Conservation (phyloP, 2,888 invertebrate species). For the Eutolmus rufibarbis region DNA sequence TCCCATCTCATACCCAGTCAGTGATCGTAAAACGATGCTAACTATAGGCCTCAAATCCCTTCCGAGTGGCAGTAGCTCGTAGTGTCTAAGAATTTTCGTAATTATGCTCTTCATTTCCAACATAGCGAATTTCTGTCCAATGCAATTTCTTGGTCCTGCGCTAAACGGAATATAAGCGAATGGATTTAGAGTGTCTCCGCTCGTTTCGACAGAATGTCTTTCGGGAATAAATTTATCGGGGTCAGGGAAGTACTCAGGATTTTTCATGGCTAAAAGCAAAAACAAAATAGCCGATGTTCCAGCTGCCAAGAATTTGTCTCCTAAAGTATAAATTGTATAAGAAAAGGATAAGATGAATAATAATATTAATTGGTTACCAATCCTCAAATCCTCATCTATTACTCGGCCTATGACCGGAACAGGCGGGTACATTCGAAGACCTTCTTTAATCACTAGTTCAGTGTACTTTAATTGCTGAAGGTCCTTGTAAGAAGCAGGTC, state of each 20-base stretch:
- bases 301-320: conserved; percentile 54
- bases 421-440: conserved; percentile 71
- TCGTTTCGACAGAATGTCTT: conserved; percentile 63
- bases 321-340: conserved; percentile 54
- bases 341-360: neutral
- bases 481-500: conserved; percentile 49
- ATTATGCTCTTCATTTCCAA: conserved; percentile 59
- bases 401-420: conserved; percentile 69
- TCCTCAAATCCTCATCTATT: conserved; percentile 65
- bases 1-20: conserved; percentile 55
- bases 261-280: conserved; percentile 55
- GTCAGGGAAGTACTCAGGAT: conserved; percentile 54
- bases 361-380: conserved; percentile 63
- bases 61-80: conserved; percentile 55
- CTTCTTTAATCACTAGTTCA: conserved; percentile 73
- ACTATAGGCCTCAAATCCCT: conserved; percentile 52
- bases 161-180: conserved; percentile 59
- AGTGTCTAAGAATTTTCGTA: conserved; percentile 55
- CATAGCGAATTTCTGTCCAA: conserved; percentile 59
- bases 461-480: conserved; percentile 59
- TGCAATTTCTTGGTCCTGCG: conserved; percentile 60
- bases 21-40: conserved; percentile 55
- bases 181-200: conserved; percentile 48
- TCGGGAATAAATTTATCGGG: conserved; percentile 58
- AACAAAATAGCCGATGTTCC: conserved; percentile 56